phyloP scores from a whole-genome alignment of 2,113 vertebrate genomes.

The Syrrhaptes paradoxus region DNA sequence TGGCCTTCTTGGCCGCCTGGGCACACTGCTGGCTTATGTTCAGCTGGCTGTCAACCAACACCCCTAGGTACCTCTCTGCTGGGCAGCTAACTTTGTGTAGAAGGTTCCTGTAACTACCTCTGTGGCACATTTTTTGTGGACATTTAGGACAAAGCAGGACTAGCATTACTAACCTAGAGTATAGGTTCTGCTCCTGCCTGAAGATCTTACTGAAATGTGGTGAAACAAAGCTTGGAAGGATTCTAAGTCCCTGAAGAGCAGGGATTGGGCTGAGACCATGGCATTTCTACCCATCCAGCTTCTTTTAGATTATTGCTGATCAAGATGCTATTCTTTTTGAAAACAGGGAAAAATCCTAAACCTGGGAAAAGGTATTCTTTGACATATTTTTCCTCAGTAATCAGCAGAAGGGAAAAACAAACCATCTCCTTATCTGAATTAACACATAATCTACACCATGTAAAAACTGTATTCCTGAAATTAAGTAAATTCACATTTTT shows the following conservation, averaged over 20 bases:
- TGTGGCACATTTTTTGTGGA: not conserved
- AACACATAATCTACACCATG: not conserved
- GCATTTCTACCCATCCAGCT: not conserved
- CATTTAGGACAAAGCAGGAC: not conserved
- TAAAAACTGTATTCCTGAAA: not conserved
- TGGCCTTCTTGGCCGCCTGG: no score
- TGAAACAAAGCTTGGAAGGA: not conserved
- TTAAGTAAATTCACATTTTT: not conserved
- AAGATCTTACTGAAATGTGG: not conserved
- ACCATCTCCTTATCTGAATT: not conserved
- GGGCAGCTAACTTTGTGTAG: not conserved
- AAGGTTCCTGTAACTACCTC: not conserved
- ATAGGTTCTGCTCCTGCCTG: not conserved
- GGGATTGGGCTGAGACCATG: not conserved
- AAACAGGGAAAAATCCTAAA: not conserved
- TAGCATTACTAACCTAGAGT: not conserved
- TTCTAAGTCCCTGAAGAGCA: not conserved
- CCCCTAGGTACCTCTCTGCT: no score
- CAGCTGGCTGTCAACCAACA: no score
- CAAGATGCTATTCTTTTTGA: not conserved
- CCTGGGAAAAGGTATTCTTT: not conserved
- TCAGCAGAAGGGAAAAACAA: not conserved
- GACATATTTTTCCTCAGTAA: not conserved
- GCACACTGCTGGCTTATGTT: no score
- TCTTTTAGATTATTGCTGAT: not conserved